Conservation (phyloP, 2,113 vertebrate species). For the Leptodactylus fuscus region DNA sequence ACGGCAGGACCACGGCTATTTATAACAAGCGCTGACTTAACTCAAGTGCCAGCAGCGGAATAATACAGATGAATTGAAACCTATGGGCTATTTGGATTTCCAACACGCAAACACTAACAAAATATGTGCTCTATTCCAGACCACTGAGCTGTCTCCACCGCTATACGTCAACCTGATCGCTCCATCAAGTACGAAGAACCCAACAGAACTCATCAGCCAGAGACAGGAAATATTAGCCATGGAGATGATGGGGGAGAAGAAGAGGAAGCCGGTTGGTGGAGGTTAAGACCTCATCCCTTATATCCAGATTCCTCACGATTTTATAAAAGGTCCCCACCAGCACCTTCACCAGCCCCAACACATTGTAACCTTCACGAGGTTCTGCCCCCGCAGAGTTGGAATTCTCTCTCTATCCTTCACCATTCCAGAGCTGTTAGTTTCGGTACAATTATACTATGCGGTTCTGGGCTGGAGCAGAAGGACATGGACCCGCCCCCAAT, state of each 20-base stretch:
- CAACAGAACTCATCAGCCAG: not conserved
- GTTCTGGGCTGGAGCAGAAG: too few species aligned
- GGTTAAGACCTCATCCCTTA: not conserved
- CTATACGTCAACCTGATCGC: conserved; percentile 37
- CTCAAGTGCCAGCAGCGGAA: not conserved
- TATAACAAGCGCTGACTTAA: conserved; percentile 47
- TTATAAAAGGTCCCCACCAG: too few species aligned
- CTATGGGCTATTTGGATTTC: conserved; percentile 52
- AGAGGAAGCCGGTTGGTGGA: not conserved
- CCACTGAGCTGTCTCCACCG: conserved; percentile 45
- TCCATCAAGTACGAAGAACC: not conserved
- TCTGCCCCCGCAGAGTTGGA: too few species aligned
- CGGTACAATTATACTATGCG: too few species aligned
- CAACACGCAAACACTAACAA: conserved; percentile 43
- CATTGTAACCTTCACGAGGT: too few species aligned
- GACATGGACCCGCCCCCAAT: too few species aligned
- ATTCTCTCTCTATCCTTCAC: too few species aligned
- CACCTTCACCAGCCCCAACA: too few species aligned
- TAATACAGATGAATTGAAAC: conserved; percentile 35
- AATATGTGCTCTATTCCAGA: conserved; percentile 50
- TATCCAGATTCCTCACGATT: too few species aligned
- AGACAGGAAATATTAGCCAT: not conserved
- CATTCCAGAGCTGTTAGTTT: too few species aligned
- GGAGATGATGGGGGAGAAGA: not conserved
- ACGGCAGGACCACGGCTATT: conserved; percentile 13